Base-by-base conservation (phyloP, 2,113 vertebrate species). In the Tachycineta bicolor region DNA sequence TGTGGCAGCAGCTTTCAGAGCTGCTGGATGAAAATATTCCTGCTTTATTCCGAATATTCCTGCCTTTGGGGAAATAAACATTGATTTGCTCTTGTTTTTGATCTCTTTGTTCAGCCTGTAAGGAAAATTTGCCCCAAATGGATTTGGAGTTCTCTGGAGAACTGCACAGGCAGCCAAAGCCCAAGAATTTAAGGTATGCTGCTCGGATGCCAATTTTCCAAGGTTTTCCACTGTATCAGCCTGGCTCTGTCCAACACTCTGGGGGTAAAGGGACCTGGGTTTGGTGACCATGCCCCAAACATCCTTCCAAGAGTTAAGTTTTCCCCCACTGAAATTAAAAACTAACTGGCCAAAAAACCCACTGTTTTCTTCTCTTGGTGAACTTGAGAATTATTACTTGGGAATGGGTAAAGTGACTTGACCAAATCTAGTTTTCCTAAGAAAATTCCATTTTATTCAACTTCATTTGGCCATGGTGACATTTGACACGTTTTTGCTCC, bases 161-260 rank as follows among this genome's bases (percentile, higher is more conserved):
- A 5, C 97, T 97, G 3, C 59, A 67, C 24, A 97, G 83, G 22
- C 92, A 97, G 58, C 87, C 95, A 62, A 97, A 94, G 91, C 24
- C 88, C 20, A 98, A 97, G 33, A 99, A 99, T 85, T 97, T 98
- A 59, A 99, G 99, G 99, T 99, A 98, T 13, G 79, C 77, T 59
- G 46, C n/a, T 65, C 49, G 1, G 8, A 6, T 6, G 8, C 25
- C 26, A 23, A 14, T 49, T 90, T 95, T 73, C 55, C 73, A 33
- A 37, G 23, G 25, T 33, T 77, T 68, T 77, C 53, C 70, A 34
- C 15, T 2, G 0, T 16, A 2, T 82, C 50, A 34, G 47, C 6
- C 44, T 59, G 70, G 31, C 39, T 50, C 78, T 46, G 62, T n/a
- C 33, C 18, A 62, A 13, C 3, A 1, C 9, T 41, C n/a, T 21